phyloP scores from a whole-genome alignment of 2,113 vertebrate genomes.

The Maccullochella peelii region DNA sequence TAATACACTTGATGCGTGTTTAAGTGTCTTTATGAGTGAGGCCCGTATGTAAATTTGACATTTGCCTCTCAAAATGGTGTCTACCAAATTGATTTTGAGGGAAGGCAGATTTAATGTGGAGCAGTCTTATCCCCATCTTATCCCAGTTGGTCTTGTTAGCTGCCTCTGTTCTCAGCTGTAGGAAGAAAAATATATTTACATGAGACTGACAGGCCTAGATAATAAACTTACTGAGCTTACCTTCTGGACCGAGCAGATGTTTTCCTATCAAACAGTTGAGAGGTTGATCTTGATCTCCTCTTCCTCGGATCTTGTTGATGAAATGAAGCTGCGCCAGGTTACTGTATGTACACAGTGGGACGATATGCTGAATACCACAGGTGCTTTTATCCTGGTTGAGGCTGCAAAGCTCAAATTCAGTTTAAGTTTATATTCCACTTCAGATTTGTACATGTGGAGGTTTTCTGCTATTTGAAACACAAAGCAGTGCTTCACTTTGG shows the following conservation, averaged over 20 bases:
- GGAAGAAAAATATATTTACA: constrained; percentile 20
- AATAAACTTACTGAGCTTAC: constrained; percentile 24
- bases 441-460: background rate
- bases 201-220: constrained; percentile 1
- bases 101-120: constrained; percentile 48
- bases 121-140: constrained; percentile 7
- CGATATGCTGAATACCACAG: background rate
- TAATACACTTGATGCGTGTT: constrained; percentile 27
- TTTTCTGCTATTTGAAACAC: background rate
- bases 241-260: constrained; percentile 39
- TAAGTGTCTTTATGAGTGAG: constrained; percentile 43
- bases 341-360: background rate
- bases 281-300: background rate
- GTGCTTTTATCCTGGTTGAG: background rate
- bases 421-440: background rate
- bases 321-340: background rate
- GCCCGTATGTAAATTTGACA: constrained; percentile 62
- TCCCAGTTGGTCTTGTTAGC: constrained; percentile 75
- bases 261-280: constrained; percentile 11
- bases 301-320: background rate
- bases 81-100: constrained; percentile 60
- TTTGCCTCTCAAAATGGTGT: constrained; percentile 59
- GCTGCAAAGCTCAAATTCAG: background rate
- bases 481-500: background rate
- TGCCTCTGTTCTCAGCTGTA: constrained; percentile 1